A percentile compares a stretch with the other conserved stretches of the same genome.
These are phyloP conservation scores for Atrina japonica DNA, from an alignment of 2,888 invertebrate genomes.

Conservation along the genomic window DNA sequence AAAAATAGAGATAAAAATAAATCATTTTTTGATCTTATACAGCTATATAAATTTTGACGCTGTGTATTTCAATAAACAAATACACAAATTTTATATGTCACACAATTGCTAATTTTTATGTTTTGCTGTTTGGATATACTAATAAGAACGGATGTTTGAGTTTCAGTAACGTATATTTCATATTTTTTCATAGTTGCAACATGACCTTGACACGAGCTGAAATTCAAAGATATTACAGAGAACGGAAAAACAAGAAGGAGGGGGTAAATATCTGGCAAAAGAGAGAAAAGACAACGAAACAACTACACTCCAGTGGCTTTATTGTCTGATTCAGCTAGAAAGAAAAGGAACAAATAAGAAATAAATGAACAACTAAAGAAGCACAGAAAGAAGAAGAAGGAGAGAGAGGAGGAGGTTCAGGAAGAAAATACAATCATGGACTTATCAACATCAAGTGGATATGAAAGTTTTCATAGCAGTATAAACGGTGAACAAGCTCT, in stretches of 20 bases:
- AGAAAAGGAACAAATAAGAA: constrained; percentile 28
- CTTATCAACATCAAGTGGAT: background rate
- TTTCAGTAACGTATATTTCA: too few species aligned
- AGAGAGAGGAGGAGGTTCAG: background rate
- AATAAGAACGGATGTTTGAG: too few species aligned
- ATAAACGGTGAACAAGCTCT: background rate
- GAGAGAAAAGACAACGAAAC: background rate
- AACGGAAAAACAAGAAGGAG: constrained; percentile 18
- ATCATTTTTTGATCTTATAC: too few species aligned
- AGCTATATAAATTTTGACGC: too few species aligned
- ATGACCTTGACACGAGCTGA: constrained; percentile 15
- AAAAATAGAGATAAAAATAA: too few species aligned
- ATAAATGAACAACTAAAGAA: constrained; percentile 5
- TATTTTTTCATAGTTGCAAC: background rate
- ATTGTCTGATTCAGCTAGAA: constrained; percentile 1
- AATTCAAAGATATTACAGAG: constrained; percentile 27
- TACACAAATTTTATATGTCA: too few species aligned
- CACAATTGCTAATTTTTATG: too few species aligned
- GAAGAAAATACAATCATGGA: background rate
- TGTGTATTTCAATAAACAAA: too few species aligned
- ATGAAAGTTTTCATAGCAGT: background rate
- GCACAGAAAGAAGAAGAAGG: background rate
- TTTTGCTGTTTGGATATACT: too few species aligned
- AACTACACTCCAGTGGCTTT: constrained; percentile 1
- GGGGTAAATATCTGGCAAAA: constrained; percentile 25